Percentiles rank a stretch among this genome's conserved stretches.
These are phyloP conservation scores for Protonemura montana DNA, from an alignment of 2,888 invertebrate species.

Conservation along the genomic window DNA sequence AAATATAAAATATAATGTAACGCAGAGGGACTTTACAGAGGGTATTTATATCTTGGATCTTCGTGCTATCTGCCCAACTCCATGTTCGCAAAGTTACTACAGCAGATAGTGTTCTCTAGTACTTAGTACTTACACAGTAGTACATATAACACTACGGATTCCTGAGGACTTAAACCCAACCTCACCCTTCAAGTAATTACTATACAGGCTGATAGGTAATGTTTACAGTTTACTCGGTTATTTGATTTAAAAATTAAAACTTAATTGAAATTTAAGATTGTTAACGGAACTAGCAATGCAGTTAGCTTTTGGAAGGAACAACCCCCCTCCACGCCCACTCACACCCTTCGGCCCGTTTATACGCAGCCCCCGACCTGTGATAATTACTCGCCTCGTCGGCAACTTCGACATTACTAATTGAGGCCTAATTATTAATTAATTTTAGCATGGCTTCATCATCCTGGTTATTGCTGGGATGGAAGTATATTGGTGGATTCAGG, in stretches of 20 bases:
- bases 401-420: conserved; percentile 12
- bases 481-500: neutral
- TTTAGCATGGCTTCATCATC: neutral
- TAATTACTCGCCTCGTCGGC: neutral
- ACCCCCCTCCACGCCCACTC: neutral
- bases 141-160: too few relatives aligned
- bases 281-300: neutral
- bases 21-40: too few relatives aligned
- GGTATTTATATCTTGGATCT: too few relatives aligned
- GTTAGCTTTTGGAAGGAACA: neutral
- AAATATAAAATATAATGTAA: too few relatives aligned
- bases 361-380: neutral
- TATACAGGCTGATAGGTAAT: too few relatives aligned
- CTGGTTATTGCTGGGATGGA: neutral
- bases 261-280: neutral
- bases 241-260: neutral
- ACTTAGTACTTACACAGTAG: too few relatives aligned
- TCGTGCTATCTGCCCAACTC: too few relatives aligned
- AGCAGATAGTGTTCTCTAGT: too few relatives aligned
- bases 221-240: neutral
- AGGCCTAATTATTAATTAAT: conserved; percentile 5
- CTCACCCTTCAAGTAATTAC: too few relatives aligned
- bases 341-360: neutral
- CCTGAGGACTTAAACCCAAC: too few relatives aligned
- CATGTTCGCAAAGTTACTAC: too few relatives aligned